Conservation (phyloP, 2,113 vertebrate species). For the Gadus macrocephalus region DNA sequence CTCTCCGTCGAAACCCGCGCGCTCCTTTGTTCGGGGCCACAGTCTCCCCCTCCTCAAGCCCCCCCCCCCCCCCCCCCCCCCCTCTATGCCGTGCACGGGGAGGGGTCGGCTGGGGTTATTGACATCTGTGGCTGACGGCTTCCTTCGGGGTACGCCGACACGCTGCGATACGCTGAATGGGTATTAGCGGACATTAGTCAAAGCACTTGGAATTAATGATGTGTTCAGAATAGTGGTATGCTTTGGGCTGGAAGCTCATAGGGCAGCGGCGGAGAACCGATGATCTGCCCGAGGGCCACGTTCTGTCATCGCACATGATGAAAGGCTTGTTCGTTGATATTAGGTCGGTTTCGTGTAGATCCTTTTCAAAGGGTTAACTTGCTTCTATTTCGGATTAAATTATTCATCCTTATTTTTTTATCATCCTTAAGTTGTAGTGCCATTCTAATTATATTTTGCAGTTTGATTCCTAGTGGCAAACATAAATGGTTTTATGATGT, state of each 20-base stretch:
- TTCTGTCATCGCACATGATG: too few species aligned
- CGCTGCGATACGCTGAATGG: constrained; percentile 53
- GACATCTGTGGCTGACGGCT: constrained; percentile 73
- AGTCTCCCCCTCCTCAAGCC: constrained; percentile 36
- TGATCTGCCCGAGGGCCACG: background rate
- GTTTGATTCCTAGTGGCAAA: too few species aligned
- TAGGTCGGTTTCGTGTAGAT: too few species aligned
- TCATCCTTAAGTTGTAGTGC: too few species aligned
- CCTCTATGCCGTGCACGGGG: constrained; percentile 30
- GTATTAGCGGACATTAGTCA: constrained; percentile 45
- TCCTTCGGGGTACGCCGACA: constrained; percentile 49
- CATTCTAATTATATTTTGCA: too few species aligned
- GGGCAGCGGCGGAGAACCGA: background rate
- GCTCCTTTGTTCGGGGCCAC: constrained; percentile 61
- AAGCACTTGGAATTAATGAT: constrained; percentile 47
- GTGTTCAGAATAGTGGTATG: constrained; percentile 32
- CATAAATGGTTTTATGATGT: too few species aligned
- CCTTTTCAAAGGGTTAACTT: too few species aligned
- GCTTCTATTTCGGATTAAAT: too few species aligned
- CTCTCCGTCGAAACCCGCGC: constrained; percentile 50
- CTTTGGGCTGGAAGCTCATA: constrained; percentile 5
- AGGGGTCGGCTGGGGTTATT: constrained; percentile 58
- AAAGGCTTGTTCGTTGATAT: too few species aligned
- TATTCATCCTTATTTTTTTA: too few species aligned
- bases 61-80: constrained; percentile 12